Percentiles rank a stretch among this genome's conserved stretches.
Evolutionary conservation across 2,797 vertebrate genomes (phyloP).

Genomic region (Diceros bicornis): DNA sequence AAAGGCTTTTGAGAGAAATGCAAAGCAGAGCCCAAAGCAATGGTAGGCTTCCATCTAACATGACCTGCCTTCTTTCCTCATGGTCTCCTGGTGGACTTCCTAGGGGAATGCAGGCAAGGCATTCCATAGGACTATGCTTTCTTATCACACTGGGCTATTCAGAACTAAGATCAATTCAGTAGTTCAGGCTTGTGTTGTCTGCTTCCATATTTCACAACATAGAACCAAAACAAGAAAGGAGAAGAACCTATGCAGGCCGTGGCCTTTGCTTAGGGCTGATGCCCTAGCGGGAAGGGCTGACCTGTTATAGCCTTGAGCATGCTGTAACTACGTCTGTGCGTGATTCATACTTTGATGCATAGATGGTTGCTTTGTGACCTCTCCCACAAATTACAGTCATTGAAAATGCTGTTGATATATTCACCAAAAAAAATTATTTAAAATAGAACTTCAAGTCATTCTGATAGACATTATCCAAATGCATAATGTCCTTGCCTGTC

Average conservation of each 20-base stretch:
- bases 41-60: background rate
- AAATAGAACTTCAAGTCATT: conserved; percentile 47
- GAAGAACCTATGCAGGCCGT: background rate
- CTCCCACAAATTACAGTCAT: background rate
- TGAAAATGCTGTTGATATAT: background rate
- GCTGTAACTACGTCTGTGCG: background rate
- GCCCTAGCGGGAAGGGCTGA: background rate
- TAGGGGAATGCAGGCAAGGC: background rate
- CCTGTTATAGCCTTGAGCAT: background rate
- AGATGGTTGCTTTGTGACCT: background rate
- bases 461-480: conserved; percentile 12
- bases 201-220: conserved; percentile 20
- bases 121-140: background rate
- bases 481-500: background rate
- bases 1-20: background rate
- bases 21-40: background rate
- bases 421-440: conserved; percentile 25
- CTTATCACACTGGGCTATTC: background rate
- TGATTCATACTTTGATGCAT: background rate
- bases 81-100: background rate
- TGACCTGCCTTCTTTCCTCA: background rate
- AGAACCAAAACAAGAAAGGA: background rate
- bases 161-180: background rate
- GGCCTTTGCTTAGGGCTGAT: background rate
- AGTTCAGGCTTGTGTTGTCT: background rate